A percentile compares a stretch with the other conserved stretches of the same genome.
These are phyloP conservation scores for Marmota flaviventris DNA, from an alignment of 2,113 vertebrate genomes.

Conservation along the genomic window DNA sequence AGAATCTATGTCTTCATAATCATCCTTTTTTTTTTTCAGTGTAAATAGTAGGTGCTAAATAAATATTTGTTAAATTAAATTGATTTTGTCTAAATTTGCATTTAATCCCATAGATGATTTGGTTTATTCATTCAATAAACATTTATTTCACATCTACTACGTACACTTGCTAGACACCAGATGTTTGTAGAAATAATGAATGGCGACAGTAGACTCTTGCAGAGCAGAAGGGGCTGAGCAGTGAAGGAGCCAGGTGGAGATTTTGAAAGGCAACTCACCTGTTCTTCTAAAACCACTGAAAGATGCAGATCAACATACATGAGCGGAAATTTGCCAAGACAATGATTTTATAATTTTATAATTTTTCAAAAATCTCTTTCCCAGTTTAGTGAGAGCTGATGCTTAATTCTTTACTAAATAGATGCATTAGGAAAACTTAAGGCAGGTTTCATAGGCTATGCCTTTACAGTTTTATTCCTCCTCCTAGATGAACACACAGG, in stretches of 20 bases:
- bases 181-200: background rate
- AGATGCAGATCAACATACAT: background rate
- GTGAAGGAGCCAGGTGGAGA: background rate
- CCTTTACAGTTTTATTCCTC: constrained; percentile 35
- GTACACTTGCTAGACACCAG: background rate
- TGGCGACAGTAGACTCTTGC: background rate
- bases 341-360: background rate
- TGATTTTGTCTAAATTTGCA: constrained; percentile 63
- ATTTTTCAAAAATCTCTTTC: background rate
- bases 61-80: constrained; percentile 65
- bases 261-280: background rate
- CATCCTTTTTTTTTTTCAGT: background rate
- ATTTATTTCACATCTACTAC: background rate
- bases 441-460: background rate
- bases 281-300: background rate
- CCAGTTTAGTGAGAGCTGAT: background rate
- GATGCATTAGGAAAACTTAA: constrained; percentile 2
- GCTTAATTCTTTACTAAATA: background rate
- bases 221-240: background rate
- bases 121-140: constrained; percentile 36
- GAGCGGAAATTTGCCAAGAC: constrained; percentile 1
- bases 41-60: constrained; percentile 55
- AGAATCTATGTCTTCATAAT: background rate
- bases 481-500: background rate
- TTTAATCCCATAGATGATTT: background rate